A percentile compares a stretch with the other conserved stretches of the same genome.
Evolutionary conservation across 2,113 vertebrate species (phyloP).

Genomic region (Tachysurus vachellii): DNA sequence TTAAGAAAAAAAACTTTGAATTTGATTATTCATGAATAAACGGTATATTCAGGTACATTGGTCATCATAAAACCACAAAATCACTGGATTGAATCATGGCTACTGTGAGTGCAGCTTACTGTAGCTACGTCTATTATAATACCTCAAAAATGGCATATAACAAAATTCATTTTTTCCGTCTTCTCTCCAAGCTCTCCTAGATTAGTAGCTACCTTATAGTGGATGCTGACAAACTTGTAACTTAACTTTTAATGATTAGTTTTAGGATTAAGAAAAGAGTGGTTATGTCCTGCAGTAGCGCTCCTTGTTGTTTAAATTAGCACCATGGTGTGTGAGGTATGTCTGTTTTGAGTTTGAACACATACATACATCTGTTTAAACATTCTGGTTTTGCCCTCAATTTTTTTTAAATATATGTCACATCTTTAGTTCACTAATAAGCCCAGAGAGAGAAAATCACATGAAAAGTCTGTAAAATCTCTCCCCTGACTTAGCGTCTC

Average conservation of each 20-base stretch:
- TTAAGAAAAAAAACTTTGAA: too few species aligned
- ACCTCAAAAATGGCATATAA: too few species aligned
- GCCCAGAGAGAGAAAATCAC: not conserved
- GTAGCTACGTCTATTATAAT: too few species aligned
- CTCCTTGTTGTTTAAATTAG: not conserved
- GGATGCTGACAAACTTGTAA: not conserved
- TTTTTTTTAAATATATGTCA: not conserved
- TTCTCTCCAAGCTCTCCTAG: not conserved
- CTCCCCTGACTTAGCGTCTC: not conserved
- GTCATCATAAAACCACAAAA: too few species aligned
- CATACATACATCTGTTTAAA: not conserved
- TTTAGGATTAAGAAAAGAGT: not conserved
- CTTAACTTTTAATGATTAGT: not conserved
- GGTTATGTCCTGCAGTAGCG: not conserved
- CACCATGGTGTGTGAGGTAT: not conserved
- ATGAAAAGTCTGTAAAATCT: constrained; percentile 10
- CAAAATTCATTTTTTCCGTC: not conserved
- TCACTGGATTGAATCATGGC: too few species aligned
- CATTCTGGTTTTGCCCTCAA: not conserved
- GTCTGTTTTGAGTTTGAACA: constrained; percentile 8
- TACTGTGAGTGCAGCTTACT: too few species aligned
- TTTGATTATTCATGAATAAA: too few species aligned
- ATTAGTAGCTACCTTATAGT: too few species aligned
- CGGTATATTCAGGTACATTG: too few species aligned
- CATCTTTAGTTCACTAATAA: not conserved